Percentiles rank a stretch among this genome's conserved stretches.
These are phyloP conservation scores for Fringilla coelebs DNA, from an alignment of 2,797 vertebrate genomes.

Conservation along the genomic window DNA sequence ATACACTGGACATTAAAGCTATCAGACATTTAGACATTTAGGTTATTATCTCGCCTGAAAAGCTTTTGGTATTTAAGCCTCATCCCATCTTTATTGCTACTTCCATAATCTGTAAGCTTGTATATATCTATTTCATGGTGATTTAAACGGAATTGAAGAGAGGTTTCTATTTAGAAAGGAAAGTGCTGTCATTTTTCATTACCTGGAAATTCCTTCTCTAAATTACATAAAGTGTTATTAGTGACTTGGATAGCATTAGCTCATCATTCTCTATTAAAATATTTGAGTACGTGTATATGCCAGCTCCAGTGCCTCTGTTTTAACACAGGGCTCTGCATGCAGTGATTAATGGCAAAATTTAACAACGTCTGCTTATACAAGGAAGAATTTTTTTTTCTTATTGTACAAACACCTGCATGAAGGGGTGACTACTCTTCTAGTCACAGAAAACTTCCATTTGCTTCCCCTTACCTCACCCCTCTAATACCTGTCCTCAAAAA, in stretches of 20 bases:
- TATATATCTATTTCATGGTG: background rate
- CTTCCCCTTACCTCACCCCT: background rate
- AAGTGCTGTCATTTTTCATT: background rate
- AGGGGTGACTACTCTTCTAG: background rate
- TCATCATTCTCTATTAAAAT: background rate
- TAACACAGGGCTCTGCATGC: background rate
- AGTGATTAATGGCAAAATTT: background rate
- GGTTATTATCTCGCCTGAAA: background rate
- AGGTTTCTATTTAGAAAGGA: background rate
- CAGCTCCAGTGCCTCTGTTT: background rate
- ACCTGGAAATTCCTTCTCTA: background rate
- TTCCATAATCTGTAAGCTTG: background rate
- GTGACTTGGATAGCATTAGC: background rate
- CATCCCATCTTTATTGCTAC: background rate
- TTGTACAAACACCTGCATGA: background rate
- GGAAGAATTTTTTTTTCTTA: background rate
- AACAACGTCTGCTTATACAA: background rate
- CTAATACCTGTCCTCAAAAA: background rate
- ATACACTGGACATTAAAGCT: background rate
- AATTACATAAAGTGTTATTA: background rate
- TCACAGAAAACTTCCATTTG: background rate
- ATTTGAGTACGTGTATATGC: background rate
- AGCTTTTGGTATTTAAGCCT: background rate
- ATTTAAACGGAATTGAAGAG: background rate
- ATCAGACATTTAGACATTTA: background rate